phyloP scores from a whole-genome alignment of 2,797 vertebrate species.

The Eutrigla gurnardus region DNA sequence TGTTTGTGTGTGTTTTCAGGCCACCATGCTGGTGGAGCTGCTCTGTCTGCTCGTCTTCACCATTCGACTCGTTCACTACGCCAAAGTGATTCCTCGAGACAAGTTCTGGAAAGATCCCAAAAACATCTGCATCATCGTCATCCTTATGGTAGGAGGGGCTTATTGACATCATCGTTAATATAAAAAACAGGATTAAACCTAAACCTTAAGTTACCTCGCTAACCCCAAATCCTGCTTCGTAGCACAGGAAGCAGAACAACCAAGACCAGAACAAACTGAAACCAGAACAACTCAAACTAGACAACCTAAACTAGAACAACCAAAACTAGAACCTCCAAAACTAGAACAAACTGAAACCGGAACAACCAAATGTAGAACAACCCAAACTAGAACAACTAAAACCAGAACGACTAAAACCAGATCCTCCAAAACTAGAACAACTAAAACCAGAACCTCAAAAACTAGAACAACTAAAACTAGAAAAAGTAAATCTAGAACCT shows the following conservation, averaged over 20 bases:
- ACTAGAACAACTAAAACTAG: background rate
- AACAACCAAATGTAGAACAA: background rate
- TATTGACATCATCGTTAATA: background rate
- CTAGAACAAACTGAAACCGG: background rate
- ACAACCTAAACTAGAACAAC: background rate
- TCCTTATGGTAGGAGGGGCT: slow-evolving; percentile 82
- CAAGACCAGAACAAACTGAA: background rate
- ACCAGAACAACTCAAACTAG: background rate
- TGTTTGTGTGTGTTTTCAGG: slow-evolving; percentile 71
- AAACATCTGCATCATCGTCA: slow-evolving; percentile 92
- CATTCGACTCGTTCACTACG: slow-evolving; percentile 88
- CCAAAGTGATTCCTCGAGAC: slow-evolving; percentile 86
- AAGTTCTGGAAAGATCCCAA: slow-evolving; percentile 96
- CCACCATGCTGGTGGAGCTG: slow-evolving; percentile 87
- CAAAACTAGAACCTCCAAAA: background rate
- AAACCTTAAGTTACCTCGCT: too few species aligned
- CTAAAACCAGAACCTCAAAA: background rate
- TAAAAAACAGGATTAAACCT: background rate
- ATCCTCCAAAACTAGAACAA: too few species aligned
- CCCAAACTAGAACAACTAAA: background rate
- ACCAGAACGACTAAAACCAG: background rate
- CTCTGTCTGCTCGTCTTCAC: slow-evolving; percentile 89
- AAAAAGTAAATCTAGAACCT: background rate
- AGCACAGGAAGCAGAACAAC: background rate
- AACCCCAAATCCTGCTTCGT: too few species aligned